Conservation (phyloP, 2,888 invertebrate genomes). For the Nomada ferruginata region DNA sequence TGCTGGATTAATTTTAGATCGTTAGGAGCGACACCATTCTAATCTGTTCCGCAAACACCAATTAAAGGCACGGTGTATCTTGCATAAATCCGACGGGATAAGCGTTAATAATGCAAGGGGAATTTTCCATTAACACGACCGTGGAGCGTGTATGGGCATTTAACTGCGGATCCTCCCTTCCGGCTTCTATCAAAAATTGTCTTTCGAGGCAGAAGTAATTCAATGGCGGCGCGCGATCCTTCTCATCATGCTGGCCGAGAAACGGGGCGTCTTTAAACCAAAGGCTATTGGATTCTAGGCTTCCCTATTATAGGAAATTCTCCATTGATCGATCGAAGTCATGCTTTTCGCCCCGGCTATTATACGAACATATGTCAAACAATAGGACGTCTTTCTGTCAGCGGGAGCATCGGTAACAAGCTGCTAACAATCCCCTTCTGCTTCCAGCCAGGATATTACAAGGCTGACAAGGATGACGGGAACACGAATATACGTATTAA, state of each 20-base stretch:
- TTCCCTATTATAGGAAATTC: conserved; percentile 21
- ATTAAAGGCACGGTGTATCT: conserved; percentile 8
- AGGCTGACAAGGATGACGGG: conserved; percentile 18
- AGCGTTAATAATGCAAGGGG: conserved; percentile 24
- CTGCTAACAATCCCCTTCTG: conserved; percentile 63
- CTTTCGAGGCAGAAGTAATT: not conserved
- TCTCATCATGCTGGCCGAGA: not conserved
- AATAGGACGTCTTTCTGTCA: conserved; percentile 56
- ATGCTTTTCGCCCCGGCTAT: conserved; percentile 22
- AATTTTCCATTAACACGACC: conserved; percentile 13
- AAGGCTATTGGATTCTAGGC: not conserved
- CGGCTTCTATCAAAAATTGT: not conserved
- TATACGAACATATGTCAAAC: conserved; percentile 29
- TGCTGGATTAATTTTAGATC: not conserved
- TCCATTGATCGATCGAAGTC: conserved; percentile 42
- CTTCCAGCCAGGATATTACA: conserved; percentile 5
- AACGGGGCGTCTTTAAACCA: not conserved
- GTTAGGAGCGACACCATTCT: not conserved
- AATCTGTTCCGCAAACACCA: conserved; percentile 1
- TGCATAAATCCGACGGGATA: not conserved
- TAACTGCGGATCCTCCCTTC: not conserved
- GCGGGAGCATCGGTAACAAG: conserved; percentile 58
- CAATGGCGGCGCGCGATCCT: not conserved
- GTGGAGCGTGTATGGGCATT: not conserved
- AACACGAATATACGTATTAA: conserved; percentile 4